Evolutionary conservation across 2,888 invertebrate genomes (phyloP), one percentile per base, ranked within the genome.

Genomic region (Conistra vaccinii): DNA sequence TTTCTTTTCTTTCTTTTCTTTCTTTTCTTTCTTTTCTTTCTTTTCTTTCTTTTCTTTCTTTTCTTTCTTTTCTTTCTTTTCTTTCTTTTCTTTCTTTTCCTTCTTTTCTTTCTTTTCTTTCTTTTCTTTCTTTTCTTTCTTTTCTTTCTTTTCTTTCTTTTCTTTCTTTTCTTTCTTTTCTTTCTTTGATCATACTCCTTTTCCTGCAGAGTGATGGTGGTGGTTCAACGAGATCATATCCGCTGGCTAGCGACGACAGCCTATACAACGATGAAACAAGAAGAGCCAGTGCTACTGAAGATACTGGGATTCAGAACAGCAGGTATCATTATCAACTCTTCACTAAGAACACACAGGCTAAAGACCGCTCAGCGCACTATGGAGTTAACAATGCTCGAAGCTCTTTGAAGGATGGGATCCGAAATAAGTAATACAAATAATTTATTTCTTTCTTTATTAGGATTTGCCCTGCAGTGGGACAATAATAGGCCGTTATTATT

Each of bases 221-320:
- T 3, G 29, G 42, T 42, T 83, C 82, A 6, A 45, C 68, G 23
- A 83, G 84, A 10, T 58, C 70, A 0, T 77, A 83, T 48, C 70
- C 78, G 26, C 58, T 87, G 58, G 85, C 81, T 23, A 74, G 55
- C 57, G 88, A 86, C 9, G 69, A 88, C 63, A 95, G 95, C 55
- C 79, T 87, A 60, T 88, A 91, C 73, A 93, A 93, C 76, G 72
- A 87, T 1, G 91, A 94, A 6, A 62, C 73, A 10, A 62, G 42
- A 90, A 93, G 45, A 92, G 91, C 79, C 81, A 92, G 91, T 63
- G 85, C 23, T n/a, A 85, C 87, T 12, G 88, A 87, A 51, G 89
- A 78, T 35, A 78, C 89, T 1, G 90, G 86, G 0, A 81, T 91
- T 4, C 93, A 90, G 76, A 81, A 86, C 26, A 90, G 87, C 89